These are phyloP conservation scores for Solen grandis DNA, from an alignment of 1,140 invertebrate species.

Conservation along the genomic window DNA sequence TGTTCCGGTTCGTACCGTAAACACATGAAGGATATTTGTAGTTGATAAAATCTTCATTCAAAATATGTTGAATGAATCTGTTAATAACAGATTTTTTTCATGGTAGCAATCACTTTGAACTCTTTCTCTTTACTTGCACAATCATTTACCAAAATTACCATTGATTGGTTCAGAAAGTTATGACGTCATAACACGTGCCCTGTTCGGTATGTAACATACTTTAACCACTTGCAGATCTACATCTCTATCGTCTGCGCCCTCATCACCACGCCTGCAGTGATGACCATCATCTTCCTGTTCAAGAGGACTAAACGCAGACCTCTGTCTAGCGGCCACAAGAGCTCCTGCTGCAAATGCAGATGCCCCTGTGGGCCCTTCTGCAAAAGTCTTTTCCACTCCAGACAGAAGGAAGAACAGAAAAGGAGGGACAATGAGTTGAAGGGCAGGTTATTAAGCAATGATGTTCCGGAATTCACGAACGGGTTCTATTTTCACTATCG, in stretches of 20 bases:
- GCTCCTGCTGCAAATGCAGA: neutral
- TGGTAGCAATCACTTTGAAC: too few species aligned
- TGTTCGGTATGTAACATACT: constrained; percentile 4
- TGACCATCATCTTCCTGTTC: constrained; percentile 29
- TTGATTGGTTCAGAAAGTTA: too few species aligned
- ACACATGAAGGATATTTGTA: too few species aligned
- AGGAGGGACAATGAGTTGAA: neutral
- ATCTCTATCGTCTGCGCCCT: constrained; percentile 36
- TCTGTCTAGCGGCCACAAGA: neutral
- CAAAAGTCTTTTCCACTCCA: neutral
- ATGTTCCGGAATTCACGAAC: constrained; percentile 19
- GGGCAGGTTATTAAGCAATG: neutral
- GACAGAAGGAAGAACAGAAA: neutral
- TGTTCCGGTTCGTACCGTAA: too few species aligned
- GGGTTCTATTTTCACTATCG: constrained; percentile 63
- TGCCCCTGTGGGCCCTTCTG: neutral
- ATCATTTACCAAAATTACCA: too few species aligned
- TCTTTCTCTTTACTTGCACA: too few species aligned
- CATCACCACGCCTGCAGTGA: constrained; percentile 26
- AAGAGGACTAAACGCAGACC: constrained; percentile 39
- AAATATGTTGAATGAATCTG: too few species aligned
- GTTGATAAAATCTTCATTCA: too few species aligned
- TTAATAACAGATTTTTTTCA: too few species aligned
- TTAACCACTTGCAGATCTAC: constrained; percentile 50
- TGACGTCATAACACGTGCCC: neutral